phyloP scores from a whole-genome alignment of 2,797 vertebrate genomes.

The Sciurus vulgaris region DNA sequence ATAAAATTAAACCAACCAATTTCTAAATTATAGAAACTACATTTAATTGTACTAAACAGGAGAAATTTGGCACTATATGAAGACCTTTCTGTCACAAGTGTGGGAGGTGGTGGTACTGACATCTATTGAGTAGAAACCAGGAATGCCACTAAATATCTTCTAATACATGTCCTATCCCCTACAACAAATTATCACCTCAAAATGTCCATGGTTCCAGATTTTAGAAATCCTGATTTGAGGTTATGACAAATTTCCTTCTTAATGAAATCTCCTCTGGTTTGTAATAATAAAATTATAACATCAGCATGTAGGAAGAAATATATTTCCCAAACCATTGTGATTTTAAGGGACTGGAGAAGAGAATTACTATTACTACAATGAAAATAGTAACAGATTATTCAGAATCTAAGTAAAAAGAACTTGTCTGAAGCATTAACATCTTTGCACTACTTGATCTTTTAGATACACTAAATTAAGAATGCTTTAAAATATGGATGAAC shows the following conservation, averaged over 20 bases:
- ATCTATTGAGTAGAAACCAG: neutral
- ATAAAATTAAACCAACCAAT: neutral
- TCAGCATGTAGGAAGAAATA: neutral
- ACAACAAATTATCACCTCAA: neutral
- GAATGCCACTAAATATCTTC: neutral
- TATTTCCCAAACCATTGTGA: neutral
- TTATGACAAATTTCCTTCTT: neutral
- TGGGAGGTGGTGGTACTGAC: neutral
- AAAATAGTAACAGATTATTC: neutral
- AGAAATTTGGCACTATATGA: neutral
- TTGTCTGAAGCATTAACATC: neutral
- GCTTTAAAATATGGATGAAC: constrained; percentile 5
- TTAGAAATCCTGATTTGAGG: neutral
- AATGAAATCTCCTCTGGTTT: neutral
- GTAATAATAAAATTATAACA: constrained; percentile 19
- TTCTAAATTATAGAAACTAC: neutral
- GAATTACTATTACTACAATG: neutral
- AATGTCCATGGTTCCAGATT: neutral
- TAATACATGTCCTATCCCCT: neutral
- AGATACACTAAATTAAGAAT: neutral
- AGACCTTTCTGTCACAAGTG: neutral
- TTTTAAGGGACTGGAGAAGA: neutral
- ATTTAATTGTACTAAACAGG: neutral
- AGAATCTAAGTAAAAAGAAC: neutral
- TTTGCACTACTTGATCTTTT: neutral